Evolutionary conservation across 2,888 invertebrate species (phyloP), one percentile per base, ranked within the genome.

Genomic region (Steinernema carpocapsae): DNA sequence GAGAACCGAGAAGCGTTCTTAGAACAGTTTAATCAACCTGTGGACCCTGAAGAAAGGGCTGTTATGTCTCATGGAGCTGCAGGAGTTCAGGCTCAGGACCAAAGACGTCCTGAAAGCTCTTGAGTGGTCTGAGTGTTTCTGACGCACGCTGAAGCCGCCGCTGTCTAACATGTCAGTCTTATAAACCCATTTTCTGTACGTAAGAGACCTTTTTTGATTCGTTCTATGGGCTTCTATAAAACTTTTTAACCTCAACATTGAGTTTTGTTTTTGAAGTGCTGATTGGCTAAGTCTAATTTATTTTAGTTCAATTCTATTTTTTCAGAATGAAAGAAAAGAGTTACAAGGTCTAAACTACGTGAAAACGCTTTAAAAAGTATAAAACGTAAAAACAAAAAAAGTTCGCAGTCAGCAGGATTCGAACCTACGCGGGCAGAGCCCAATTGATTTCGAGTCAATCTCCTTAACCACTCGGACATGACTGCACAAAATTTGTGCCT

Each of bases 151-250:
- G 97, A 97, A 87, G 79, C 94, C 90, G 95, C 94, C 89, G 97
- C 97, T 71, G 95, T 97, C 88, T 95, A 97, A 88, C 91, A 97
- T 91, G 92, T 92, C 87, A 88, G 89, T 80, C 43, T 48, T n/a
- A 72, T 10, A 48, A 7, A n/a, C 10, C 4, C 37, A 37, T 10
- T 37, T 37, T 10, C 10, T 37, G 48, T 17, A 22, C 32, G 14
- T 14, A 72, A 12, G 37, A 52, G 26, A 42, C 37, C 26, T 26
- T 59, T 24, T 73, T 74, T 88, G 92, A 92, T 99, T 89, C 97
- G 96, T 90, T 94, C 94, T 1, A 91, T 99, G 85, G 99, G 97
- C 71, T 97, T 97, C 88, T n/a, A n/a, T n/a, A n/a, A n/a, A n/a
- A n/a, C n/a, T n/a, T n/a, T n/a, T n/a, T n/a, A n/a, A n/a, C n/a